Evolutionary conservation across 2,113 vertebrate species (phyloP), one percentile per base, ranked within the genome.

Genomic region (Rhineura floridana): DNA sequence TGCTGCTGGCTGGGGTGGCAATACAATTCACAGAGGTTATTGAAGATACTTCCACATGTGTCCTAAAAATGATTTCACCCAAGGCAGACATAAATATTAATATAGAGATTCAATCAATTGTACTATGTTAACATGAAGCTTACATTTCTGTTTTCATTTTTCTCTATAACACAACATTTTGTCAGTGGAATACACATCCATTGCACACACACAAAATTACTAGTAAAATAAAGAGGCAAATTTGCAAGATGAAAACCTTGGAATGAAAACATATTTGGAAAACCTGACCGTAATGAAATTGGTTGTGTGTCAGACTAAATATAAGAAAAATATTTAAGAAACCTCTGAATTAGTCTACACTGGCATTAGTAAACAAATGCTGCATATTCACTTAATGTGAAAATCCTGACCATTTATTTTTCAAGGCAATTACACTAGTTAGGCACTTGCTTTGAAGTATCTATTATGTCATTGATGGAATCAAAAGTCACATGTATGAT

Each of bases 341-440:
- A 81, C 52, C 4, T 94, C 88, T 76, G n/a, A 78, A 75, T n/a
- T 67, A 48, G 28, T n/a, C 1, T 65, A 89, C 92, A 83, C 52
- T 91, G 39, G 55, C 28, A 52, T 0, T 7, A 88, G 10, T 1
- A 0, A 19, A 72, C 15, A 72, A 42, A 72, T 44, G 25, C 19
- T 11, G 83, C 77, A 25, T 12, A 44, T 8, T 3, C 3, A n/a
- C 62, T 11, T 59, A 0, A 10, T 84, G n/a, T 39, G 62, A 59
- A 4, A 83, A 63, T 13, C 75, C 73, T 73, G 78, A 39, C 12
- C 42, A 55, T 63, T 81, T 78, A 50, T 78, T 78, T 25, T n/a
- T 70, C 42, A 81, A 70, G 19, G 88, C 84, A 89, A 33, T 36
- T n/a, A 36, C 83, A 80, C 23, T 82, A 77, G 78, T 11, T 3